These are phyloP conservation scores for Trichoplusia ni DNA, from an alignment of 1,140 invertebrate species.

Conservation along the genomic window DNA sequence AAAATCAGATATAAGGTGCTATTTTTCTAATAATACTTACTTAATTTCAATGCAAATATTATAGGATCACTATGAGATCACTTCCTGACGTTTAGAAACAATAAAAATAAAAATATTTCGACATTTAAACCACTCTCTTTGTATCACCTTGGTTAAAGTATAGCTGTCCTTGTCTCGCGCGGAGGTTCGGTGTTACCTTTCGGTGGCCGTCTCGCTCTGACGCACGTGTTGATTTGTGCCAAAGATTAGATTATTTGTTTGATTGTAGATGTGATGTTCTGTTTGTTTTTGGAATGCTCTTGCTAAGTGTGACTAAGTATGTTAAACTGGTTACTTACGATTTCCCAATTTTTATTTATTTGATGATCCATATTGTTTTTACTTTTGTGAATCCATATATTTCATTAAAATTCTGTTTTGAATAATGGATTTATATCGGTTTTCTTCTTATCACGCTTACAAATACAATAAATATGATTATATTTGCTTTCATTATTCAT, in stretches of 20 bases:
- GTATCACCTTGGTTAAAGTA: slow-evolving; percentile 63
- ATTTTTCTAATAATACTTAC: slow-evolving; percentile 13
- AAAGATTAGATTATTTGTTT: slow-evolving; percentile 49
- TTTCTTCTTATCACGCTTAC: too few species aligned
- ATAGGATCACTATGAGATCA: slow-evolving; percentile 61
- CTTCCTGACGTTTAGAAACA: slow-evolving; percentile 60
- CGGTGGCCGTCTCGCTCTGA: slow-evolving; percentile 54
- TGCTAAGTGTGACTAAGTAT: too few species aligned
- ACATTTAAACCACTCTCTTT: slow-evolving; percentile 65
- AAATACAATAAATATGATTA: too few species aligned
- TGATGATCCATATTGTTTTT: too few species aligned
- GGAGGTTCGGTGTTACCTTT: slow-evolving; percentile 43
- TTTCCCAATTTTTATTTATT: too few species aligned
- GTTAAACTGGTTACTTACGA: too few species aligned
- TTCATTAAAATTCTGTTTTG: too few species aligned
- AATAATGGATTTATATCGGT: too few species aligned
- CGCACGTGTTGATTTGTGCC: slow-evolving; percentile 61
- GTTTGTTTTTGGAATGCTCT: too few species aligned
- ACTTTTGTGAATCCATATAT: too few species aligned
- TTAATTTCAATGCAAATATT: slow-evolving; percentile 41
- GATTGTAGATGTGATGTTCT: not conserved
- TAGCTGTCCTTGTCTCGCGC: slow-evolving; percentile 51
- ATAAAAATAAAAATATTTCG: slow-evolving; percentile 59
- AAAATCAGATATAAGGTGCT: not conserved
- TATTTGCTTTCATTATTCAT: too few species aligned